Evolutionary conservation across 2,888 invertebrate species (phyloP).

Genomic region (Morpho helenor): DNA sequence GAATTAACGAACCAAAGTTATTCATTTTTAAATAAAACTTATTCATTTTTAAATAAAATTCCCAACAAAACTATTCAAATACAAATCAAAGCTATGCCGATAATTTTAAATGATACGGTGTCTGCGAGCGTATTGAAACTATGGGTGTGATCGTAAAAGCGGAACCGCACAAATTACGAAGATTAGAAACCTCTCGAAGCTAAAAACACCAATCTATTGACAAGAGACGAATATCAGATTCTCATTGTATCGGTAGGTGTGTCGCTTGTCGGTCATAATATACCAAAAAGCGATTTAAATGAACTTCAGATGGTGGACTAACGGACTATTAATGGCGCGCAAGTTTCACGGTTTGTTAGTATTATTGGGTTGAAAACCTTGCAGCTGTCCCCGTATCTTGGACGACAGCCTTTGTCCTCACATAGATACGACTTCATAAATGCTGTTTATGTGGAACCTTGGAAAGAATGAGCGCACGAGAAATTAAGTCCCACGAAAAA

Average conservation of each 20-base stretch:
- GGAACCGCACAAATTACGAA: constrained; percentile 56
- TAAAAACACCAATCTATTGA: constrained; percentile 51
- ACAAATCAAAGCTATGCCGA: constrained; percentile 10
- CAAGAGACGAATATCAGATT: constrained; percentile 45
- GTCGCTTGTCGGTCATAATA: constrained; percentile 48
- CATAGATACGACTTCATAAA: constrained; percentile 74
- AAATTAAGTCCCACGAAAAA: constrained; percentile 60
- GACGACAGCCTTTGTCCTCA: constrained; percentile 66
- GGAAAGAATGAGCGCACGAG: constrained; percentile 67
- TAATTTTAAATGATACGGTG: constrained; percentile 43
- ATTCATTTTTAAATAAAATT: too few relatives aligned
- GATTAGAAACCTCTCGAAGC: constrained; percentile 59
- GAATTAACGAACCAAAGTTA: too few relatives aligned
- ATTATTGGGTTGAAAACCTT: constrained; percentile 50
- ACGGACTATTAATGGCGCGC: constrained; percentile 57
- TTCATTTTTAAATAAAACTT: too few relatives aligned
- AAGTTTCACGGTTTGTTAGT: constrained; percentile 65
- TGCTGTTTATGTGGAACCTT: constrained; percentile 73
- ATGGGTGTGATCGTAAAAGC: constrained; percentile 64
- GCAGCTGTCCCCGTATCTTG: constrained; percentile 72
- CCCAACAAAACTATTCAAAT: too few relatives aligned
- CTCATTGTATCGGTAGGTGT: constrained; percentile 59
- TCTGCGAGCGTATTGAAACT: constrained; percentile 41
- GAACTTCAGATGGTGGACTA: constrained; percentile 62
- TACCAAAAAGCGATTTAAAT: constrained; percentile 55